Percentiles rank a stretch among this genome's conserved stretches.
Evolutionary conservation across 2,888 invertebrate species (phyloP).

Genomic region (Dolomedes plantarius): DNA sequence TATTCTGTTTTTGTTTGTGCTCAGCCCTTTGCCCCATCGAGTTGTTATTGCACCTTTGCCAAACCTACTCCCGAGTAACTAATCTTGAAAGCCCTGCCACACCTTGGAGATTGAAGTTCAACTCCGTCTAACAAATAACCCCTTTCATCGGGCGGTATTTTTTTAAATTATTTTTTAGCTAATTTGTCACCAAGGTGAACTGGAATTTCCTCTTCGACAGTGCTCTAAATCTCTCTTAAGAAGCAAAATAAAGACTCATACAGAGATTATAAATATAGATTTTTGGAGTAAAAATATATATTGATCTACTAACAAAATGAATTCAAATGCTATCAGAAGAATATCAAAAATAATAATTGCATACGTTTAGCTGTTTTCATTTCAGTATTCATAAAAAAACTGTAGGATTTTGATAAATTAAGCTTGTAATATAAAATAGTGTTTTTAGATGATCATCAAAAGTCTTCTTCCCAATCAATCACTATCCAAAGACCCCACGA

Average conservation of each 20-base stretch:
- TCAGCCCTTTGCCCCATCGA: constrained; percentile 24
- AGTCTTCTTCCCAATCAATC: too few species aligned
- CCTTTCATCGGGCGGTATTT: neutral
- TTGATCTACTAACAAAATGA: too few species aligned
- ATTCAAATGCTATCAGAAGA: too few species aligned
- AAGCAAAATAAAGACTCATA: neutral
- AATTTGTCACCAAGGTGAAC: neutral
- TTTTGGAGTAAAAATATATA: too few species aligned
- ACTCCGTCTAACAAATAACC: neutral
- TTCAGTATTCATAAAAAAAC: too few species aligned
- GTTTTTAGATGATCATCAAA: too few species aligned
- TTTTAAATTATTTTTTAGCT: neutral
- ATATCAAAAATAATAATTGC: too few species aligned
- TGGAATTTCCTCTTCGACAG: neutral
- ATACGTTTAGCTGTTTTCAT: too few species aligned
- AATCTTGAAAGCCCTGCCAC: constrained; percentile 1
- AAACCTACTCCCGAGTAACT: constrained; percentile 17
- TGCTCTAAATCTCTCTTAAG: neutral
- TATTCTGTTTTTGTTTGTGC: constrained; percentile 6
- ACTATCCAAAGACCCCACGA: too few species aligned
- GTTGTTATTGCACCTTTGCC: constrained; percentile 33
- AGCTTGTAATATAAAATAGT: too few species aligned
- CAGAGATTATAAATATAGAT: too few species aligned
- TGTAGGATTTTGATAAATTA: too few species aligned
- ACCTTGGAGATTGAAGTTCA: neutral